Evolutionary conservation across 2,888 invertebrate species (phyloP), one percentile per base, ranked within the genome.

Genomic region (Alitta virens): DNA sequence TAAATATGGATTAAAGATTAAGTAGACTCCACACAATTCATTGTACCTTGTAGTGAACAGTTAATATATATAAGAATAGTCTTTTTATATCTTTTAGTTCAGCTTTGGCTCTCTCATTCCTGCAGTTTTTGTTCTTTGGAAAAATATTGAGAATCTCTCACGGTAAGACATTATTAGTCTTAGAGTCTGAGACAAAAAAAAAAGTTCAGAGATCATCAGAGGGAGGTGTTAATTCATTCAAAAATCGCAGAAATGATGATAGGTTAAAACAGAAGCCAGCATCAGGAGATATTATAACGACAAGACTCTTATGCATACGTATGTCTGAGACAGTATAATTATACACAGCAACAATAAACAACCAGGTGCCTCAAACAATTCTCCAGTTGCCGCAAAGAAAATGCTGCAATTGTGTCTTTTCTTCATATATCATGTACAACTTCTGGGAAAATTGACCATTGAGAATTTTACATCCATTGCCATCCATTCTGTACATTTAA

Each of bases 41-140:
- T 33, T 33, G 33, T 33, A 33, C 33, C 33, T 33, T 33, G 33
- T 33, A 33, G 33, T 12, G 33, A 33, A 33, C 33, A 33, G 33
- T 33, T 33, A 57, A 56, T 46, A 46, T 49, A 57, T 59, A 59
- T 46, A 59, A 59, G 59, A 59, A 59, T 59, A 59, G 59, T 59
- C 49, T 59, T 52, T 59, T 33, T 33, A 12, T 33, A 33, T 7
- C n/a, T n/a, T 33, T 33, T 12, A 33, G 33, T 33, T 51, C 59
- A 59, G 59, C 59, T 59, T 59, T 59, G 59, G 59, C 59, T 57
- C 57, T 57, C 49, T 59, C 50, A 59, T 50, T 51, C 59, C 59
- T 59, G 59, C 59, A 59, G 59, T 59, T 49, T 59, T 59, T 59
- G 59, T 33, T 33, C 33, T 33, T 33, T 33, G 59, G 51, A 59